phyloP scores from a whole-genome alignment of 2,888 invertebrate species.

The Galeruca laticollis region DNA sequence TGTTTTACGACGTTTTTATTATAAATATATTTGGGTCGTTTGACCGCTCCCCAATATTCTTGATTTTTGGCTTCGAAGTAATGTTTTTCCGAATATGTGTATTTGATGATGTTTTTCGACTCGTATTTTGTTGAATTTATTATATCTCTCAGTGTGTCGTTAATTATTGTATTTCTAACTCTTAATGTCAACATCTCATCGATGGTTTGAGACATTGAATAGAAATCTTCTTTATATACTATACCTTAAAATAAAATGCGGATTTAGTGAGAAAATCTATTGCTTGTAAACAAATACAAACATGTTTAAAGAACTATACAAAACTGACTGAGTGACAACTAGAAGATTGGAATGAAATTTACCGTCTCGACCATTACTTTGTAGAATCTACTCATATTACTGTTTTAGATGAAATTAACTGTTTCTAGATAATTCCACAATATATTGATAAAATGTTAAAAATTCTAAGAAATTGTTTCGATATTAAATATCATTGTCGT shows the following conservation, averaged over 20 bases:
- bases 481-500: no score
- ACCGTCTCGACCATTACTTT: no score
- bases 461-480: no score
- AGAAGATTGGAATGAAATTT: no score
- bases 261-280: neutral
- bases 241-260: constrained; percentile 22
- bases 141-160: constrained; percentile 48
- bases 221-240: constrained; percentile 38
- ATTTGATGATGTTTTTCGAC: constrained; percentile 21
- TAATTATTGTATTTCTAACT: constrained; percentile 46
- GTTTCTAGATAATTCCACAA: no score
- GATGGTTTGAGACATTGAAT: constrained; percentile 37
- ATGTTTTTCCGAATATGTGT: constrained; percentile 47
- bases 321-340: no score
- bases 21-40: constrained; percentile 54
- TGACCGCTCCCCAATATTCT: constrained; percentile 39
- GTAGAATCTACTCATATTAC: no score
- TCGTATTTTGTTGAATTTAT: constrained; percentile 39
- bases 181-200: constrained; percentile 45
- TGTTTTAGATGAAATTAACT: no score
- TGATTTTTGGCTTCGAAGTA: constrained; percentile 57
- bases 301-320: no score
- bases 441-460: no score
- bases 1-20: constrained; percentile 50
- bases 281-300: no score